Evolutionary conservation across 2,888 invertebrate genomes (phyloP), one percentile per base, ranked within the genome.

Genomic region (Cheiracanthium punctorium): DNA sequence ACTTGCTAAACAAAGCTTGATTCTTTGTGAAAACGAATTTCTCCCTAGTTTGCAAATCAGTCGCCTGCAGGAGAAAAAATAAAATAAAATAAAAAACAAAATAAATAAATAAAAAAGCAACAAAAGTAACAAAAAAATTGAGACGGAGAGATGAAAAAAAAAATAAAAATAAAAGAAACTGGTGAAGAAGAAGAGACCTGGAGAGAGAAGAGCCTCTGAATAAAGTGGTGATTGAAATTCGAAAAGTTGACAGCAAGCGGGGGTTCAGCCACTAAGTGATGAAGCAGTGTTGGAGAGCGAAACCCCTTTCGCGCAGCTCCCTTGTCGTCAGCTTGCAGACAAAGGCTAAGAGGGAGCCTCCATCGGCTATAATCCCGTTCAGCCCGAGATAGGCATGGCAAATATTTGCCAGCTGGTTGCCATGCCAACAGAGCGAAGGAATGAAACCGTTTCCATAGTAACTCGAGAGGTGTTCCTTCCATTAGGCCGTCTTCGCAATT

Each of bases 331-430:
- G 80, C 79, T 70, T 74, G 70, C 79, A 80, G 85, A 80, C 80
- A 80, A 79, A 79, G 74, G 67, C 77, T 64, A 71, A 74, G 58
- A 79, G 67, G 71, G 71, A 67, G 58, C 87, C 81, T 81, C 77
- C 81, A 77, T 73, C 80, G 74, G 14, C 30, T 43, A 71, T 87
- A 87, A 87, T 87, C 87, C 87, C 80, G 87, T 76, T 80, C 80
- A 87, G 80, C 71, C 87, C 87, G 65, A 87, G 87, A 87, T 87
- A 87, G 87, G 87, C 87, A 87, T 72, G 72, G 77, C 87, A 87
- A 87, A 87, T 87, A 87, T 87, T 87, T 87, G 81, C 87, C 69
- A 32, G 65, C 72, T 33, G 67, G 87, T 87, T 76, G 32, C 81
- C 81, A 76, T 69, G 48, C 81, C 72, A 77, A 81, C 81, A 76